phyloP scores from a whole-genome alignment of 2,113 vertebrate species.

The Brachypodius melanocephalos region DNA sequence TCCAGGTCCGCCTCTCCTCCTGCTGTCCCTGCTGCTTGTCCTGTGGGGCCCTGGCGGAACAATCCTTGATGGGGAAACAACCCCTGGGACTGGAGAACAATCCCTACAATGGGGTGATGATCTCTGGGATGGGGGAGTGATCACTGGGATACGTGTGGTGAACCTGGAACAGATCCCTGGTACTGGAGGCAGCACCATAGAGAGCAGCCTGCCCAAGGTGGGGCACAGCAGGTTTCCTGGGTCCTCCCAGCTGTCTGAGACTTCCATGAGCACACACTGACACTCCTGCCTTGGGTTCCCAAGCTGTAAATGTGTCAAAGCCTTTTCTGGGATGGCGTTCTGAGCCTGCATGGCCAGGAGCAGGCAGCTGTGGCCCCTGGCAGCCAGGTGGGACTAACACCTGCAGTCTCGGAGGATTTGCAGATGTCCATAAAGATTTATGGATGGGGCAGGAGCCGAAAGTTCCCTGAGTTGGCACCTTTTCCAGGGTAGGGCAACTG shows the following conservation, averaged over 20 bases:
- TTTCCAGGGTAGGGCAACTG: neutral
- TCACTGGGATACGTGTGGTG: neutral
- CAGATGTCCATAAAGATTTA: neutral
- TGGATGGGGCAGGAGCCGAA: rapidly evolving
- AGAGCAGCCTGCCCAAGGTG: neutral
- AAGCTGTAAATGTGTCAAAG: rapidly evolving
- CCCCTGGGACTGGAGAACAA: neutral
- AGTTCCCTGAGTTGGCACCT: neutral
- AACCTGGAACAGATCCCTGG: too few species aligned
- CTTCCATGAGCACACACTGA: neutral
- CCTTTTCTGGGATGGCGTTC: rapidly evolving
- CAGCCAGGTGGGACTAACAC: neutral
- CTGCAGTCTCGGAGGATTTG: too few species aligned
- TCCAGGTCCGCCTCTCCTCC: neutral
- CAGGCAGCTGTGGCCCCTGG: neutral
- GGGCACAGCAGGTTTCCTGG: neutral
- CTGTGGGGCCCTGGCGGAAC: neutral
- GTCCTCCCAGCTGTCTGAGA: neutral
- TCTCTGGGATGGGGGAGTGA: neutral
- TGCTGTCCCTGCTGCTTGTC: neutral
- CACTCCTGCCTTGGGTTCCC: neutral
- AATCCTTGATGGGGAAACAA: neutral
- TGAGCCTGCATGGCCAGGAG: rapidly evolving
- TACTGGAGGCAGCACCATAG: rapidly evolving
- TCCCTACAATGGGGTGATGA: rapidly evolving